Evolutionary conservation across 2,797 vertebrate species (phyloP).

Genomic region (Emydoidea blandingii): DNA sequence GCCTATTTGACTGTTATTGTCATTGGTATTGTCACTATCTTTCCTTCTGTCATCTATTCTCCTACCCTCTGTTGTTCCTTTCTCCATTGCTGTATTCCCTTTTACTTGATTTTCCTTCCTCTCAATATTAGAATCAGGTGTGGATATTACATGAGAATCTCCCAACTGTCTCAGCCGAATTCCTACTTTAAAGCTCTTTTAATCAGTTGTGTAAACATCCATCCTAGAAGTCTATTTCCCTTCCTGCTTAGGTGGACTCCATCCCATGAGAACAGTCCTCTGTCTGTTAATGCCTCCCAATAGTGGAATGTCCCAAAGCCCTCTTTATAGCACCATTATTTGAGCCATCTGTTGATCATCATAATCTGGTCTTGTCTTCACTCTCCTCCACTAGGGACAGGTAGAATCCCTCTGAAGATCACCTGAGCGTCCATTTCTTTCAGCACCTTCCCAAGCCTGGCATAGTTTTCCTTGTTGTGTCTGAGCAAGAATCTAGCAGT

Average conservation of each 20-base stretch:
- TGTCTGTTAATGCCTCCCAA: background rate
- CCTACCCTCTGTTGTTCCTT: background rate
- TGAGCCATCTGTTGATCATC: background rate
- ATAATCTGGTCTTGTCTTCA: background rate
- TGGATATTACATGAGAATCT: background rate
- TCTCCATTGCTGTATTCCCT: background rate
- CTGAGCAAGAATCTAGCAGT: background rate
- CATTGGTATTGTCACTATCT: background rate
- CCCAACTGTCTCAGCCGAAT: background rate
- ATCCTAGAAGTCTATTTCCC: too few relatives aligned
- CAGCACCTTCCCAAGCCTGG: background rate
- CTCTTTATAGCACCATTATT: background rate
- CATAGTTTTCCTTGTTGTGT: background rate
- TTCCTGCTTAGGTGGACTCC: too few relatives aligned
- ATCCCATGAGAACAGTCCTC: background rate
- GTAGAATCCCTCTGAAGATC: background rate
- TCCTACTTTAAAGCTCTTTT: background rate
- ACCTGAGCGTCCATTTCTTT: background rate
- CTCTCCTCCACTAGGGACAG: background rate
- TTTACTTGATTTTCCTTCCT: background rate
- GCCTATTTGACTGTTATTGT: background rate
- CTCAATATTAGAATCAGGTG: background rate
- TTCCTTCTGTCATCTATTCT: background rate
- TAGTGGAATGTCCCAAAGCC: background rate
- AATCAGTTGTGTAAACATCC: background rate